These are phyloP conservation scores for Diachasmimorpha longicaudata DNA, from an alignment of 1,140 invertebrate species.

Conservation along the genomic window DNA sequence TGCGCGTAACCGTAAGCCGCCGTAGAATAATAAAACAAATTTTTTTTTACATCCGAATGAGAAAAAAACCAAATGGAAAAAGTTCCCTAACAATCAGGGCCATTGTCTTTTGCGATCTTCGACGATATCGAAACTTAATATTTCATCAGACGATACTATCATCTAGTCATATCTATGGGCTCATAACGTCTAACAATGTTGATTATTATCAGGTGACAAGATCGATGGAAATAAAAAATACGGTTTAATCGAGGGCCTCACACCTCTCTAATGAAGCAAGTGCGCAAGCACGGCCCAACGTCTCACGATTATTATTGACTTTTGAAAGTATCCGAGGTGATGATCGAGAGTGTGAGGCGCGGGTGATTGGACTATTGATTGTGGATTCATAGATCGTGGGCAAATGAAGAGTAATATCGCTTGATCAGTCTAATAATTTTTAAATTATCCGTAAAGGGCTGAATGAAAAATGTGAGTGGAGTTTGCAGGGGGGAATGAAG, in stretches of 20 bases:
- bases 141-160: slow-evolving; percentile 7
- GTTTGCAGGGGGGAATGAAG: too few relatives aligned
- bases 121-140: neutral
- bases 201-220: neutral
- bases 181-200: slow-evolving; percentile 4
- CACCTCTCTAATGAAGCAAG: neutral
- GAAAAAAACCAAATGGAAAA: neutral
- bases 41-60: neutral
- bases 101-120: neutral
- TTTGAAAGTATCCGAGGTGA: neutral
- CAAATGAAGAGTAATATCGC: too few relatives aligned
- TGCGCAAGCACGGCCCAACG: neutral
- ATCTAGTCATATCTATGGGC: neutral
- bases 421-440: too few relatives aligned
- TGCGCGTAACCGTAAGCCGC: neutral
- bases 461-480: too few relatives aligned
- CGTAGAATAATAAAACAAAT: neutral
- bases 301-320: neutral
- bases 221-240: neutral
- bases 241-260: neutral
- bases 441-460: too few relatives aligned
- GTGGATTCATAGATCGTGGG: neutral
- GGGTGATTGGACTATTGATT: neutral
- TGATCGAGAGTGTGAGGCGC: neutral
- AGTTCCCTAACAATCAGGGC: neutral